A percentile compares a stretch with the other conserved stretches of the same genome.
Evolutionary conservation across 30 jellyfish, hydroid and myxozoan species (phyloP).

Genomic region (Morbakka virulenta): DNA sequence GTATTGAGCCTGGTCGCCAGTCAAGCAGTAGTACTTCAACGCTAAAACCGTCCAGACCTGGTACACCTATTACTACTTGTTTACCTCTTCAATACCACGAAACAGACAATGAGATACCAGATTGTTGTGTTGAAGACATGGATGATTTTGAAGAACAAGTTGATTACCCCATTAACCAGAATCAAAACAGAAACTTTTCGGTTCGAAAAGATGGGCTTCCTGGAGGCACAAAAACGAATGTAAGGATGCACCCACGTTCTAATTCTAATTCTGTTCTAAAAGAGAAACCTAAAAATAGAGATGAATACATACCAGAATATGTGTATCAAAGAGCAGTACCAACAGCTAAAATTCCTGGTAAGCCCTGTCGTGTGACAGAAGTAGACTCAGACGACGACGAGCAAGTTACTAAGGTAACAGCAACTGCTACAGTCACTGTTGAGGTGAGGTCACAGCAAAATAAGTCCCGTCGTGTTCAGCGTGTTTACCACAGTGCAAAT

Average conservation of each 20-base stretch:
- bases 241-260: background rate
- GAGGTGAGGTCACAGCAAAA: constrained; percentile 44
- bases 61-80: constrained; percentile 48
- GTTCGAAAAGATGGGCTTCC: constrained; percentile 6
- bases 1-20: constrained; percentile 31
- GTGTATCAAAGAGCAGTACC: background rate
- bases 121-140: constrained; percentile 3
- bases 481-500: background rate
- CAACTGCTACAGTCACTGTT: constrained; percentile 69
- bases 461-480: background rate
- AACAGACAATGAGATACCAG: constrained; percentile 6
- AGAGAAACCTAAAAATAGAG: background rate
- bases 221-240: background rate
- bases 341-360: background rate
- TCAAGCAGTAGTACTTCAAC: constrained; percentile 29
- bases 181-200: constrained; percentile 26
- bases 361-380: background rate
- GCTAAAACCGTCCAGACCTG: constrained; percentile 52
- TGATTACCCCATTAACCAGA: constrained; percentile 6
- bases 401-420: constrained; percentile 48
- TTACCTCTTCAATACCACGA: constrained; percentile 23
- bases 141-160: background rate
- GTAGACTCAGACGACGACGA: constrained; percentile 1
- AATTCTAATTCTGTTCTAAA: background rate
- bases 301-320: background rate